These are phyloP conservation scores for Adelphocoris suturalis DNA, from an alignment of 2,888 invertebrate genomes.

Conservation along the genomic window DNA sequence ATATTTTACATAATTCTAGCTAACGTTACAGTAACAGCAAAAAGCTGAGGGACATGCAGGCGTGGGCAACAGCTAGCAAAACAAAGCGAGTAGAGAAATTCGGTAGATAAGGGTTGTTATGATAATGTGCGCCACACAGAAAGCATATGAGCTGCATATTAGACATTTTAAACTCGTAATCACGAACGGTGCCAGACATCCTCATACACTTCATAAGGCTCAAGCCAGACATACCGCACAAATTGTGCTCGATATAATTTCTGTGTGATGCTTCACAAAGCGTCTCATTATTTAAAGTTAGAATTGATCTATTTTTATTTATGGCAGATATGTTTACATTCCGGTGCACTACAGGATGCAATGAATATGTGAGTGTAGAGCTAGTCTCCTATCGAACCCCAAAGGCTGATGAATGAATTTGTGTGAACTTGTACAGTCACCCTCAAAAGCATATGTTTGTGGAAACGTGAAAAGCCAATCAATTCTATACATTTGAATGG, in stretches of 20 bases:
- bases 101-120: not conserved
- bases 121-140: slow-evolving; percentile 73
- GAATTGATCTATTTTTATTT: slow-evolving; percentile 22
- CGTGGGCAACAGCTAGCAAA: not conserved
- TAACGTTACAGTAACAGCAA: not conserved
- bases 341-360: slow-evolving; percentile 52
- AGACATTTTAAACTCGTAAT: not conserved
- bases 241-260: slow-evolving; percentile 52
- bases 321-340: not conserved
- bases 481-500: too few relatives aligned
- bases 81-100: not conserved
- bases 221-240: not conserved
- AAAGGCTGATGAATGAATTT: not conserved
- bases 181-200: not conserved
- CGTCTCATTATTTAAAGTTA: not conserved
- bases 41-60: slow-evolving; percentile 14
- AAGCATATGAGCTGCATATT: slow-evolving; percentile 71
- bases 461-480: too few relatives aligned
- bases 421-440: slow-evolving; percentile 6
- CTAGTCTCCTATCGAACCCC: not conserved
- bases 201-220: not conserved
- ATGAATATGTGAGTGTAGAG: slow-evolving; percentile 9
- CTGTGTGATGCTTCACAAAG: slow-evolving; percentile 59
- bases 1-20: too few relatives aligned
- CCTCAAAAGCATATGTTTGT: not conserved